Evolutionary conservation across 2,797 vertebrate genomes (phyloP).

Genomic region (Gobionotothen gibberifrons): DNA sequence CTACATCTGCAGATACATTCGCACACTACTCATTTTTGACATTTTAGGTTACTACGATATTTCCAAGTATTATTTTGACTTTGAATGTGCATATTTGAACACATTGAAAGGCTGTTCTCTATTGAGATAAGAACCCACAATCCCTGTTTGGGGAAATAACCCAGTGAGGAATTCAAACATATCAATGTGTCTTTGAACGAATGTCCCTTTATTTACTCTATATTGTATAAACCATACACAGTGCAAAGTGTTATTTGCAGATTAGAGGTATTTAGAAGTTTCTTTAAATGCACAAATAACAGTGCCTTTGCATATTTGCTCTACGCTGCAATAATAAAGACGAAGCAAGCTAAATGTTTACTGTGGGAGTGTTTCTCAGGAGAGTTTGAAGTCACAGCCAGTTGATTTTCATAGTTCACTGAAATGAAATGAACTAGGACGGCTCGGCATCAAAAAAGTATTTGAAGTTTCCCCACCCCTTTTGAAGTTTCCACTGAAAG

Average conservation of each 20-base stretch:
- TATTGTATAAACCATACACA: not conserved
- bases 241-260: not conserved
- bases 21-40: not conserved
- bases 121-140: not conserved
- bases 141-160: not conserved
- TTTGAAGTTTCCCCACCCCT: not conserved
- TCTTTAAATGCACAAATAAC: not conserved
- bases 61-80: not conserved
- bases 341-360: slow-evolving; percentile 4
- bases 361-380: not conserved
- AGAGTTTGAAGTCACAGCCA: slow-evolving; percentile 12
- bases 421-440: slow-evolving; percentile 3
- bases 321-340: not conserved
- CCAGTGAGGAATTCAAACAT: not conserved
- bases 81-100: not conserved
- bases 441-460: not conserved
- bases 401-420: not conserved
- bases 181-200: not conserved
- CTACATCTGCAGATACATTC: too few relatives aligned
- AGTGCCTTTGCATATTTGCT: not conserved
- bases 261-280: not conserved
- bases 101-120: slow-evolving; percentile 6
- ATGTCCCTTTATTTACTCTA: not conserved
- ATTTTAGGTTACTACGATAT: not conserved
- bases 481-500: slow-evolving; percentile 3